Evolutionary conservation across 2,888 invertebrate genomes (phyloP).

Genomic region (Leptinotarsa rubiginosa): DNA sequence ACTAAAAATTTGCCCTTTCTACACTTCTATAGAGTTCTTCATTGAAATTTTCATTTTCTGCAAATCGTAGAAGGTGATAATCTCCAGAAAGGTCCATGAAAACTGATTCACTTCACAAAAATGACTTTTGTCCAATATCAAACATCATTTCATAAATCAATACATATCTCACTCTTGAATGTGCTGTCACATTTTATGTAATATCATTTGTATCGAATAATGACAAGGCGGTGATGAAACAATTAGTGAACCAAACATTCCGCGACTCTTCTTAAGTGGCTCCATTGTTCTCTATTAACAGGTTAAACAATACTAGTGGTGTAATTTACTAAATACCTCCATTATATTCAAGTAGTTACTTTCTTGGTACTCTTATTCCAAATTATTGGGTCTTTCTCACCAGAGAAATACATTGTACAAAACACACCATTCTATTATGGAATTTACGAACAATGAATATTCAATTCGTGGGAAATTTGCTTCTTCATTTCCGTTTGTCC

Average conservation of each 20-base stretch:
- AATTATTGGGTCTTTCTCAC: not conserved
- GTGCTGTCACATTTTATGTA: no score
- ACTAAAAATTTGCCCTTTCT: no score
- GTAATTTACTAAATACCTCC: not conserved
- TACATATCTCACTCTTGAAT: no score
- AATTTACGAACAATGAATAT: not conserved
- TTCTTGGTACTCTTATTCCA: not conserved
- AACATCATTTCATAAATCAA: no score
- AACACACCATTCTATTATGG: not conserved
- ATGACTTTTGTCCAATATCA: no score
- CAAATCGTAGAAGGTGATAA: no score
- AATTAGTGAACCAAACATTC: not conserved
- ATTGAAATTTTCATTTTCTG: no score
- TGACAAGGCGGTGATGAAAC: not conserved
- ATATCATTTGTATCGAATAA: not conserved
- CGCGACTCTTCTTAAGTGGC: not conserved
- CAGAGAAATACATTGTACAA: conserved; percentile 3
- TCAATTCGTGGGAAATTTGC: not conserved
- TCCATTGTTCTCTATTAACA: not conserved
- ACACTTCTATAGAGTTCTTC: no score
- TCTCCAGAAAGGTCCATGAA: no score
- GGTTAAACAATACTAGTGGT: not conserved
- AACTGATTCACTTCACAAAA: no score
- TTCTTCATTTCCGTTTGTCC: not conserved
- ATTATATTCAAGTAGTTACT: conserved; percentile 6